Evolutionary conservation across 2,888 invertebrate genomes (phyloP).

Genomic region (Plusia festucae): DNA sequence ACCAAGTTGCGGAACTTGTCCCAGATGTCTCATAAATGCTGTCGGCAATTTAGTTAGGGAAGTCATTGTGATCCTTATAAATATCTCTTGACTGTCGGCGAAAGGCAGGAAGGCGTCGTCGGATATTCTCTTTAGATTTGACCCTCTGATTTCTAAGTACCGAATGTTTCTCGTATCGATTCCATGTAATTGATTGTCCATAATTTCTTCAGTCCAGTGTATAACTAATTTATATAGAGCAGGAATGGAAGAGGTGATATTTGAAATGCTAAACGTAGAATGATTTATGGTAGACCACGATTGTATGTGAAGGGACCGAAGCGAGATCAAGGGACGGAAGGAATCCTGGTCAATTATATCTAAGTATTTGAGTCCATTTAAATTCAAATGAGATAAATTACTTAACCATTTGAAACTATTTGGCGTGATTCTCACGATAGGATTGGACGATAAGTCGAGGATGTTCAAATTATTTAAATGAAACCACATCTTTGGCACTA

Average conservation of each 20-base stretch:
- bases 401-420: constrained; percentile 92
- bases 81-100: constrained; percentile 93
- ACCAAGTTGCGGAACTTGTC: constrained; percentile 94
- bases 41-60: constrained; percentile 94
- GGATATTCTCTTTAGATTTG: constrained; percentile 92
- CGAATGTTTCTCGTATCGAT: constrained; percentile 94
- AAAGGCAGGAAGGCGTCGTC: constrained; percentile 94
- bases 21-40: constrained; percentile 93
- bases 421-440: constrained; percentile 92
- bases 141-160: constrained; percentile 94
- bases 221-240: constrained; percentile 93
- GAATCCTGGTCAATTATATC: constrained; percentile 93
- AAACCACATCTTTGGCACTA: constrained; percentile 93
- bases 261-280: constrained; percentile 91
- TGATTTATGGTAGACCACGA: constrained; percentile 94
- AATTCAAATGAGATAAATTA: constrained; percentile 92
- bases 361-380: constrained; percentile 92
- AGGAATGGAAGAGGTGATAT: constrained; percentile 92
- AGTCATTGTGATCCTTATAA: constrained; percentile 93
- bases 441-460: constrained; percentile 95
- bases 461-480: constrained; percentile 92
- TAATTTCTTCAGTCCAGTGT: constrained; percentile 92
- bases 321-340: constrained; percentile 91
- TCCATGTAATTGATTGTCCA: constrained; percentile 93
- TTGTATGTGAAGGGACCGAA: constrained; percentile 92